phyloP scores from a whole-genome alignment of 1,140 invertebrate species.

The Calosoma granatense region DNA sequence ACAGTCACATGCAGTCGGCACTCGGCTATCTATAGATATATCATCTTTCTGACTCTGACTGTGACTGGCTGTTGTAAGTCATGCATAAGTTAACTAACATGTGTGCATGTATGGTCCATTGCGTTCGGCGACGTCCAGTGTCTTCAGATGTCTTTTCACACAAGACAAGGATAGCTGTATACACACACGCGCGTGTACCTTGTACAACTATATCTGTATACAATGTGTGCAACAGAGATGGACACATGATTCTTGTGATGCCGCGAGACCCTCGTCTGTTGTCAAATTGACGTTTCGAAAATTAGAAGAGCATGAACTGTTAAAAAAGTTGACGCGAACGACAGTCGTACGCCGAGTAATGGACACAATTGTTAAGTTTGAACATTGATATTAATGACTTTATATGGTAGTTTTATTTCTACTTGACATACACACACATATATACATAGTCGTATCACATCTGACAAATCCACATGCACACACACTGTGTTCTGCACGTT shows the following conservation, averaged over 20 bases:
- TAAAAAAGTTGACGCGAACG: background rate
- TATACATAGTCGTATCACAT: no score
- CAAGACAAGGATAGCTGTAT: no score
- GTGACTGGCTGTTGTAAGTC: background rate
- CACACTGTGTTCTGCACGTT: no score
- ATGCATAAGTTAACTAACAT: background rate
- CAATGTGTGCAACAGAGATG: background rate
- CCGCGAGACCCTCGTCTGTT: background rate
- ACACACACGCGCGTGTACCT: no score
- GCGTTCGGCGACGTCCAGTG: background rate
- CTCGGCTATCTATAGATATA: constrained; percentile 3
- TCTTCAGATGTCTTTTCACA: no score
- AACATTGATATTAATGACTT: no score
- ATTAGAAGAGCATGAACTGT: background rate
- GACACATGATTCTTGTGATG: background rate
- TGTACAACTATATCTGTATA: no score
- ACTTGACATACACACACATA: no score
- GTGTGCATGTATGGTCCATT: background rate
- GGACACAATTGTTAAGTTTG: background rate
- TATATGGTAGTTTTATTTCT: no score
- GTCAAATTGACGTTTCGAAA: background rate
- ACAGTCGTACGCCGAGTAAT: background rate
- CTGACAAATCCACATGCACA: no score
- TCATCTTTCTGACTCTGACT: constrained; percentile 5
- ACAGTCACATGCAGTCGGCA: background rate